These are phyloP conservation scores for Agelaius phoeniceus DNA, from an alignment of 2,113 vertebrate species.

Conservation along the genomic window DNA sequence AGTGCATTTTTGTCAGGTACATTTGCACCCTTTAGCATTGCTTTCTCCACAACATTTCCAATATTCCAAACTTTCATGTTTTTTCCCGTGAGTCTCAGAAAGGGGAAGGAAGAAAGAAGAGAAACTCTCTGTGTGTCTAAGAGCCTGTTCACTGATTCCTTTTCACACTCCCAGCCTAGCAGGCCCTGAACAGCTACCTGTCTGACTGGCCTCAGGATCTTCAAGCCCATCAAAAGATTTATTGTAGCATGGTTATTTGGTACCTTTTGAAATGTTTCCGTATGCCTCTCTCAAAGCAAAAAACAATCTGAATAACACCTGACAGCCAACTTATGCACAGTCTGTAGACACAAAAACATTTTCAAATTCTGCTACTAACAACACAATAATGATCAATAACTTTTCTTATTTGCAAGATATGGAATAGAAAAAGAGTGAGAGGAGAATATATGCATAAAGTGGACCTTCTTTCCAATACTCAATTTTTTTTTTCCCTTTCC, in stretches of 20 bases:
- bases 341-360: background rate
- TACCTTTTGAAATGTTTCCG: background rate
- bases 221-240: background rate
- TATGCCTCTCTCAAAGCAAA: background rate
- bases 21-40: background rate
- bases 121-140: background rate
- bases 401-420: background rate
- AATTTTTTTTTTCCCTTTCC: too few relatives aligned
- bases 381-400: background rate
- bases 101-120: background rate
- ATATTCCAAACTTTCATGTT: background rate
- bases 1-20: background rate
- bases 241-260: background rate
- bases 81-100: background rate
- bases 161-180: background rate
- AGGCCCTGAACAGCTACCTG: background rate
- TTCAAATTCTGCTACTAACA: background rate
- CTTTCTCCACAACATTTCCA: background rate
- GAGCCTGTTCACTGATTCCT: background rate
- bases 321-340: background rate
- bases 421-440: background rate
- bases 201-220: background rate
- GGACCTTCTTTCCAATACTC: background rate
- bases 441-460: background rate
- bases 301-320: background rate